Evolutionary conservation across 2,888 invertebrate species (phyloP).

Genomic region (Amaurobius ferox): DNA sequence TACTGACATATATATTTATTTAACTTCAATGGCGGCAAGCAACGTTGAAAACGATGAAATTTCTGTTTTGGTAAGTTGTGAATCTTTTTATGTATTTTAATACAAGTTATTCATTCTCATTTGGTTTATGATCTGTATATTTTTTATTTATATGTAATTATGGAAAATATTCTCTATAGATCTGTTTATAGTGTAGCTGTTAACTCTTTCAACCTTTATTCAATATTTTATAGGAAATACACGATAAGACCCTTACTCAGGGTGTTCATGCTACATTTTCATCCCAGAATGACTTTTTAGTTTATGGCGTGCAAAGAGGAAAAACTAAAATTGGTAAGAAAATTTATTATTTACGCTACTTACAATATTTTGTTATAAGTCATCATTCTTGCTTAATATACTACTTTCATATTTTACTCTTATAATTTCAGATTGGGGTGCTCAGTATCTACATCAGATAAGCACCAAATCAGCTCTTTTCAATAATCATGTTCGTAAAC

Average conservation of each 20-base stretch:
- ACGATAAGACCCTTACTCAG: slow-evolving; percentile 28
- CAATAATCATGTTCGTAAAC: slow-evolving; percentile 53
- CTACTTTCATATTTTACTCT: not conserved
- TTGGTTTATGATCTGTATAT: too few relatives aligned
- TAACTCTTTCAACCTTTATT: not conserved
- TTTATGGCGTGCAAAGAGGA: slow-evolving; percentile 34
- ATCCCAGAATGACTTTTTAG: slow-evolving; percentile 30
- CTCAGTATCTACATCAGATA: slow-evolving; percentile 50
- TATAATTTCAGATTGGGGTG: not conserved
- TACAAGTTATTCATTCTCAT: too few relatives aligned
- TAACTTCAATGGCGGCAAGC: slow-evolving; percentile 65
- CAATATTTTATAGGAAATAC: slow-evolving; percentile 28
- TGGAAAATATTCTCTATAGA: not conserved
- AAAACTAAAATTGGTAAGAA: slow-evolving; percentile 13
- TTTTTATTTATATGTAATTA: too few relatives aligned
- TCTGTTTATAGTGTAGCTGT: not conserved
- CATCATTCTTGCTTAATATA: too few relatives aligned
- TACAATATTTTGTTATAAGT: not conserved
- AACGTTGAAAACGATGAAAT: slow-evolving; percentile 13
- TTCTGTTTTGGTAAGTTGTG: slow-evolving; percentile 39
- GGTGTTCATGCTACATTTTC: slow-evolving; percentile 44
- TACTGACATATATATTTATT: too few relatives aligned
- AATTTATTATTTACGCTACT: not conserved
- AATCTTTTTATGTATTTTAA: too few relatives aligned
- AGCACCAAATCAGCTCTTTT: slow-evolving; percentile 35